These are phyloP conservation scores for Limnothrissa miodon DNA, from an alignment of 2,113 vertebrate species.

Conservation along the genomic window DNA sequence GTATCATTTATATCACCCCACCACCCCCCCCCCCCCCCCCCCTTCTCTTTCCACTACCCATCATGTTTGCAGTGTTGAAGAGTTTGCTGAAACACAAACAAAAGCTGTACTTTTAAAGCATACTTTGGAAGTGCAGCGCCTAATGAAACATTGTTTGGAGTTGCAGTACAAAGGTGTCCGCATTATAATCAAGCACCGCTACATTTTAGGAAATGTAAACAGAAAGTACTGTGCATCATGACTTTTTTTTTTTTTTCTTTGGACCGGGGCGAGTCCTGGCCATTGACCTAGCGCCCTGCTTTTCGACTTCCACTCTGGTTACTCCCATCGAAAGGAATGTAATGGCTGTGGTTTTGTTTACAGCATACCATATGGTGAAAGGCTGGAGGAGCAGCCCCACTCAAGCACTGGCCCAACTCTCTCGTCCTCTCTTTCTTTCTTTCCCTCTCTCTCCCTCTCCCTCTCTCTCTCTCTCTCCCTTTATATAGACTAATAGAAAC, in stretches of 20 bases:
- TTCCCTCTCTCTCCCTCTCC: neutral
- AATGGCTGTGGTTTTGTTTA: slow-evolving; percentile 37
- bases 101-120: neutral
- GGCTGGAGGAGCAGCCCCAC: slow-evolving; percentile 4
- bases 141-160: neutral
- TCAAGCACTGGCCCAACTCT: neutral
- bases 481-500: slow-evolving; percentile 14
- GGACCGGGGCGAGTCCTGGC: slow-evolving; percentile 25
- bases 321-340: slow-evolving; percentile 41
- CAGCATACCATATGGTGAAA: slow-evolving; percentile 35
- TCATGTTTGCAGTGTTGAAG: neutral
- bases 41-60: neutral
- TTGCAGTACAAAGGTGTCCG: neutral
- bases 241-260: slow-evolving; percentile 10
- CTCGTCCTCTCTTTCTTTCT: neutral
- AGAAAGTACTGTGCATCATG: neutral
- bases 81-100: neutral
- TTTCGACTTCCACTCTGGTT: slow-evolving; percentile 36
- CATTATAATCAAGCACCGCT: neutral
- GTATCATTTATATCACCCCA: neutral
- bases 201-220: slow-evolving; percentile 11
- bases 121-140: neutral
- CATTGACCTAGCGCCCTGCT: slow-evolving; percentile 32
- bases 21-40: neutral
- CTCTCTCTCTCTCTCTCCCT: neutral